Evolutionary conservation across 2,797 vertebrate genomes (phyloP), one percentile per base, ranked within the genome.

Genomic region (Dryobates pubescens): DNA sequence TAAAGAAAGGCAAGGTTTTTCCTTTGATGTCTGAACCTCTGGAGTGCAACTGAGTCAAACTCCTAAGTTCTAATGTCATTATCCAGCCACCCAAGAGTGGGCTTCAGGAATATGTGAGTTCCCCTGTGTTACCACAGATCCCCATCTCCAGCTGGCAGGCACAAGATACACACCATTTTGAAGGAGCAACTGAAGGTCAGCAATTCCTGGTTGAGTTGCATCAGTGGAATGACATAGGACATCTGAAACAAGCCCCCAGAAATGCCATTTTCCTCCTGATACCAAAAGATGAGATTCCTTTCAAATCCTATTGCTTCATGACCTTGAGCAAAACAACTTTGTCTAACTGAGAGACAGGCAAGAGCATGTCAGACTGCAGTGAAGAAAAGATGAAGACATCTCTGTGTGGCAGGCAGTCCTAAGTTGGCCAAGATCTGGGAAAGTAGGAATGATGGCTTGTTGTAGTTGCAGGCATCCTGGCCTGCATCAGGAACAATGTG

Each of bases 41-140:
- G 10, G 24, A 32, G 17, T 15, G 3, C 7, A 63, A 29, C 0
- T 14, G 16, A 47, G 9, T 63, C 2, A 1, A 6, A 6, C 34
- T 59, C 18, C 20, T 18, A 38, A 58, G 12, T 30, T 47, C 9
- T 57, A 57, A 23, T 7, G 4, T 38, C 62, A 81, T 67, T 19
- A 59, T 49, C 10, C 27, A 65, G 26, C 32, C 43, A 9, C 8
- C 10, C 26, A 32, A 58, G 17, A 14, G 7, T 54, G 18, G 23
- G 7, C 41, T 65, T 10, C 30, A 57, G 9, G 5, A 11, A 11
- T 30, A 24, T 5, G 5, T 14, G 27, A 29, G 4, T 43, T 79
- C 43, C 17, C 32, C 14, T 65, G 4, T 29, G 6, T 36, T 20
- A 51, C 7, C 3, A 3, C 27, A 34, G 8, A 43, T 16, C 51